Base-by-base conservation (phyloP, 2,888 invertebrate species). In the Steinernema scapterisci region DNA sequence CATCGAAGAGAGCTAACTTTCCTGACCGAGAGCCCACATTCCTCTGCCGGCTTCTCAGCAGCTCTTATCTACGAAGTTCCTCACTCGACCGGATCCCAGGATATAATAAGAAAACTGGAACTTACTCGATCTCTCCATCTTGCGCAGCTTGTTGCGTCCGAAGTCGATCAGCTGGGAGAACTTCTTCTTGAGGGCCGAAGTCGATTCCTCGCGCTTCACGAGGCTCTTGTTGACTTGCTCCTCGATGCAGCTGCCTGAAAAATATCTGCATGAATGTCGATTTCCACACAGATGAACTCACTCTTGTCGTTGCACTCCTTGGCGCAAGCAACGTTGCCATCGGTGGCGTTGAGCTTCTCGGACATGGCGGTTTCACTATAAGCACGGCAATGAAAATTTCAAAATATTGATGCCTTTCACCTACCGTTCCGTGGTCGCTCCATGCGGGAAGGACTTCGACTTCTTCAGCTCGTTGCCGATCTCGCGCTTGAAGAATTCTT, bases 301-400 rank as follows among this genome's bases (percentile, higher is more conserved):
- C 54, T 63, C 19, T 63, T 27, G 16, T 63, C 63, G 19, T 31
- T 38, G 31, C 63, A 63, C 63, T 63, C 63, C 31, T 31, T 63
- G 16, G 27, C 13, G 38, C 25, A 31, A 27, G 13, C 3, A 16
- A 31, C 63, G 13, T 27, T 38, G 27, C 25, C 25, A 38, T 27
- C 27, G 31, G 63, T 27, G 25, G 27, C 31, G 31, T 27, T 63
- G 11, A 63, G 11, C 7, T 63, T 21, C 7, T 25, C 16, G 31
- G 9, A 5, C 27, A 63, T 27, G 27, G 16, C 31, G 16, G 31
- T 2, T 27, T 27, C 9, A 7, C 63, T 63, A n/a, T 31, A 63
- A 6, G 3, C 38, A 38, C 38, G 7, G 11, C 31, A 16, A 16
- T 9, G 31, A 31, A n/a, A 63, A 31, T 7, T 16, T 2, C 21